Conservation (phyloP, 2,888 invertebrate genomes). For the Ophion ventricosus region DNA sequence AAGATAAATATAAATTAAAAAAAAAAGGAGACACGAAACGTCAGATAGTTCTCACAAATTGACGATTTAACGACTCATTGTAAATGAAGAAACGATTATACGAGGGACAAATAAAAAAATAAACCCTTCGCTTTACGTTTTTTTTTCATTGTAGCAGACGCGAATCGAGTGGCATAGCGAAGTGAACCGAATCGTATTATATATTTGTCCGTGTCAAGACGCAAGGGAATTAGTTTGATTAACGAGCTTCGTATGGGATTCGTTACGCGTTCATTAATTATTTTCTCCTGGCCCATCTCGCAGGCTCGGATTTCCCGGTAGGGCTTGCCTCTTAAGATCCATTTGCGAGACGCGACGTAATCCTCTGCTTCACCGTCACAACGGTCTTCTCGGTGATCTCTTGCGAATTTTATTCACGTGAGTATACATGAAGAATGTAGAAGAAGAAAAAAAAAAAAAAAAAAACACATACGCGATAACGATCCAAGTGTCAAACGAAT, state of each 20-base stretch:
- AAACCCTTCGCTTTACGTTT: neutral
- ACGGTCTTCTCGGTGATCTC: conserved; percentile 79
- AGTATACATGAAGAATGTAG: conserved; percentile 67
- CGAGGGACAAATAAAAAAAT: neutral
- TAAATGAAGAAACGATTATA: neutral
- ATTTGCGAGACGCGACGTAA: conserved; percentile 79
- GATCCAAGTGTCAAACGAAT: neutral
- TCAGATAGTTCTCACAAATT: neutral
- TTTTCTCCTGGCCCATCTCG: conserved; percentile 30
- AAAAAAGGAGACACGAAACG: too few relatives aligned
- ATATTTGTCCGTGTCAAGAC: neutral
- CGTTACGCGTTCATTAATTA: conserved; percentile 25
- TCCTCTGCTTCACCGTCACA: conserved; percentile 71
- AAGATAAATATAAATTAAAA: neutral
- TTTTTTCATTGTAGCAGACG: neutral
- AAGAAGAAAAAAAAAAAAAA: neutral
- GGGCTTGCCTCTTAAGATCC: conserved; percentile 78
- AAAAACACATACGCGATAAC: neutral
- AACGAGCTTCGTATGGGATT: conserved; percentile 19
- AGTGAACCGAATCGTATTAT: neutral
- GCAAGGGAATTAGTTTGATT: neutral
- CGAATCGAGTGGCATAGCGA: neutral
- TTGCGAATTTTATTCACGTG: conserved; percentile 79
- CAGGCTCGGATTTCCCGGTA: conserved; percentile 78
- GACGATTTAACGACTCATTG: neutral